Evolutionary conservation across 1,140 invertebrate genomes (phyloP).

Genomic region (Drosophila obscura): DNA sequence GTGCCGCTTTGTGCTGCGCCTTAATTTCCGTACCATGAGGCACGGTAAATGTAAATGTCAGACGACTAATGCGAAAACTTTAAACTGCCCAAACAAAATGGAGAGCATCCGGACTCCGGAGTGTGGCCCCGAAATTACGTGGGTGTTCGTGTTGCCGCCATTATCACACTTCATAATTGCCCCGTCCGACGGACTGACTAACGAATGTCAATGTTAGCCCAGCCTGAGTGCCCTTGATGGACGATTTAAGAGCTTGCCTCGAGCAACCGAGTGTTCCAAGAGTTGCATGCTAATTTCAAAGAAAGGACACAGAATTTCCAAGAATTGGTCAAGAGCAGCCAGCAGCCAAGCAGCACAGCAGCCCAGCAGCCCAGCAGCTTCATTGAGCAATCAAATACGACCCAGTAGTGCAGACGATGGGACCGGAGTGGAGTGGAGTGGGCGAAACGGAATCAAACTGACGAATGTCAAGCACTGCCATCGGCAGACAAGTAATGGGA

Average conservation of each 20-base stretch:
- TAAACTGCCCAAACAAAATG: conserved; percentile 71
- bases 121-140: background rate
- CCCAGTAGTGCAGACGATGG: conserved; percentile 22
- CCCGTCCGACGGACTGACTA: conserved; percentile 21
- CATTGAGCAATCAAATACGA: conserved; percentile 41
- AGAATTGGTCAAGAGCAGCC: conserved; percentile 20
- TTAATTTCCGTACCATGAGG: conserved; percentile 74
- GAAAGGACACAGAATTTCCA: background rate
- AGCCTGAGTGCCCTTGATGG: background rate
- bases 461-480: conserved; percentile 50
- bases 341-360: background rate
- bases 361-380: conserved; percentile 1
- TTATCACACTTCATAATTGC: conserved; percentile 74
- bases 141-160: conserved; percentile 50
- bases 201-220: conserved; percentile 14
- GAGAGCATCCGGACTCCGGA: conserved; percentile 17
- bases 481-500: conserved; percentile 35
- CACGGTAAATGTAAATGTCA: conserved; percentile 72
- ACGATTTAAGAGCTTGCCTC: conserved; percentile 4
- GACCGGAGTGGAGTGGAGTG: conserved; percentile 11
- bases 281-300: background rate
- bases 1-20: conserved; percentile 44
- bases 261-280: background rate
- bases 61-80: conserved; percentile 76
- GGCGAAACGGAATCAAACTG: conserved; percentile 35